Evolutionary conservation across 2,113 vertebrate species (phyloP).

Genomic region (Stegostoma tigrinum): DNA sequence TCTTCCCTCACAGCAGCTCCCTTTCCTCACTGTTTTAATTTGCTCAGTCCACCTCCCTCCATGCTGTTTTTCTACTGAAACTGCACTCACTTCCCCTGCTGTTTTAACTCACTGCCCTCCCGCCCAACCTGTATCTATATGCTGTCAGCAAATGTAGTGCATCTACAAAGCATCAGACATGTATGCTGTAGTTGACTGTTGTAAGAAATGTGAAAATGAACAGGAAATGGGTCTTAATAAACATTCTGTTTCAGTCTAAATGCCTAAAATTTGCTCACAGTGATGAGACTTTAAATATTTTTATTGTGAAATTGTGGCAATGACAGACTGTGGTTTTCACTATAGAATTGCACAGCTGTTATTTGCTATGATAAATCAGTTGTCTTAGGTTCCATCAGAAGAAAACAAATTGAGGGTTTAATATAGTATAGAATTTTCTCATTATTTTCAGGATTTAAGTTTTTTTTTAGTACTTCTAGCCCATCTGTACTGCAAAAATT

Average conservation of each 20-base stretch:
- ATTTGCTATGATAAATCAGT: not conserved
- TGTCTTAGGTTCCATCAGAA: not conserved
- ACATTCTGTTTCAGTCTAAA: conserved; percentile 4
- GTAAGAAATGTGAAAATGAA: not conserved
- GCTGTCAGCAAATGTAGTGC: not conserved
- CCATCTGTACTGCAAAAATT: not conserved
- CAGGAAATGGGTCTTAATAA: conserved; percentile 13
- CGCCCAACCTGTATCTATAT: not conserved
- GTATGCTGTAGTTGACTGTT: not conserved
- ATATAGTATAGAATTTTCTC: not conserved
- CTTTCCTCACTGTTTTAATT: no score
- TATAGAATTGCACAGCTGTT: conserved; percentile 18
- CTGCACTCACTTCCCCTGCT: no score
- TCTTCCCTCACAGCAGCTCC: no score
- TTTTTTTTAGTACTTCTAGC: not conserved
- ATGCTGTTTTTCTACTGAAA: no score
- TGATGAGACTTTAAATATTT: conserved; percentile 6
- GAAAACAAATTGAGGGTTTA: not conserved
- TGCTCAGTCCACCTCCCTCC: no score
- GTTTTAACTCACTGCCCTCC: no score
- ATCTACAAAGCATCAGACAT: not conserved
- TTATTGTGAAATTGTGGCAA: conserved; percentile 8
- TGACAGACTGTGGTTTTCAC: not conserved
- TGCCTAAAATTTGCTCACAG: not conserved
- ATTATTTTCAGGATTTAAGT: not conserved